Percentiles rank a stretch among this genome's conserved stretches.
Evolutionary conservation across 35 echinoderm and acorn worm species (phyloP).

Genomic region (Apostichopus parvimensis): DNA sequence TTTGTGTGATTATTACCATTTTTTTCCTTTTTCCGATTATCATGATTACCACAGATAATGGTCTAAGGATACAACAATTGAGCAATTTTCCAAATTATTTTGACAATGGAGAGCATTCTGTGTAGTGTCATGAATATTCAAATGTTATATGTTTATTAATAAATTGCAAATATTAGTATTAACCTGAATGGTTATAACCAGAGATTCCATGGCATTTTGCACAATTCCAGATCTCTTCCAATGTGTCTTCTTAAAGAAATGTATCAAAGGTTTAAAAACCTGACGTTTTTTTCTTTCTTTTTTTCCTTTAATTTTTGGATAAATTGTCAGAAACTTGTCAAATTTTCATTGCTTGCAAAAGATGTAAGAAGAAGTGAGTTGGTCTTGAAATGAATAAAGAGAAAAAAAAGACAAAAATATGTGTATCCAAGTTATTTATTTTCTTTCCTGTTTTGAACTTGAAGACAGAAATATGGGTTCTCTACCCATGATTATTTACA

Average conservation of each 20-base stretch:
- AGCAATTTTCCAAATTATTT: not conserved
- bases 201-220: constrained; percentile 32
- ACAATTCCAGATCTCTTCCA: constrained; percentile 43
- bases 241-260: constrained; percentile 34
- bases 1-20: not conserved
- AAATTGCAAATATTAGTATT: not conserved
- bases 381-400: constrained; percentile 13
- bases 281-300: not conserved
- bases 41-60: not conserved
- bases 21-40: not conserved
- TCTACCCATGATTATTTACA: too few relatives aligned
- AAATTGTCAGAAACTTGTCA: not conserved
- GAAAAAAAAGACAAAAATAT: not conserved
- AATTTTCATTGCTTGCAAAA: constrained; percentile 4
- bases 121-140: constrained; percentile 1
- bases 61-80: not conserved
- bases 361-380: constrained; percentile 17
- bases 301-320: not conserved
- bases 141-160: not conserved
- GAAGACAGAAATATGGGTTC: too few relatives aligned
- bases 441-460: too few relatives aligned
- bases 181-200: constrained; percentile 13
- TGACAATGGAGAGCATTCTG: not conserved
- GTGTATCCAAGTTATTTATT: not conserved
- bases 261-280: not conserved